A percentile compares a stretch with the other conserved stretches of the same genome.
phyloP scores from a whole-genome alignment of 37 sponge, comb jelly and placozoan genomes.

The Hexactinellida sp. region DNA sequence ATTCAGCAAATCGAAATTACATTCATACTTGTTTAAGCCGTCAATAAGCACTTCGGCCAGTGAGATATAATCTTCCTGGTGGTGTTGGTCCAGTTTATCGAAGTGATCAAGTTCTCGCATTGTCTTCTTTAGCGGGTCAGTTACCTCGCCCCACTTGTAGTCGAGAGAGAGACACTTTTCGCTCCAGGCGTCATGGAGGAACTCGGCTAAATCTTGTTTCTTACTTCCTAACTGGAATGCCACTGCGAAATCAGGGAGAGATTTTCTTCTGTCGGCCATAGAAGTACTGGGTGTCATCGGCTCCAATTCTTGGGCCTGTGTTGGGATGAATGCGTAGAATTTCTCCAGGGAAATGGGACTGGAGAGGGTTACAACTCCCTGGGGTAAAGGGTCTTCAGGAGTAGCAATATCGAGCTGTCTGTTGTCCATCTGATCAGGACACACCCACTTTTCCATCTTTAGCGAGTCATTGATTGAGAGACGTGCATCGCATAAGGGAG shows the following conservation, averaged over 20 bases:
- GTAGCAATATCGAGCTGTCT: neutral
- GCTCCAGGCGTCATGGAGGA: slow-evolving; percentile 10
- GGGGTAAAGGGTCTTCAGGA: neutral
- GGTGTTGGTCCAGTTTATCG: neutral
- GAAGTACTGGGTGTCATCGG: slow-evolving; percentile 8
- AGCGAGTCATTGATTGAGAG: neutral
- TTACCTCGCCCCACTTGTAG: neutral
- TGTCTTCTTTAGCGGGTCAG: neutral
- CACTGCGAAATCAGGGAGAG: neutral
- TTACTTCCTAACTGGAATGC: slow-evolving; percentile 6
- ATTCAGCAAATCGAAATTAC: neutral
- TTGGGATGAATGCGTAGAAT: neutral
- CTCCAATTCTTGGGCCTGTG: neutral
- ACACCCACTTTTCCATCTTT: slow-evolving; percentile 15
- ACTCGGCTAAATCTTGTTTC: neutral
- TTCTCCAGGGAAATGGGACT: neutral
- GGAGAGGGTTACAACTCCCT: slow-evolving; percentile 1
- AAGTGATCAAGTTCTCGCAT: neutral
- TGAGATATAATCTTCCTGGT: neutral
- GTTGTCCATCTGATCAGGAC: neutral
- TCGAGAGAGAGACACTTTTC: slow-evolving; percentile 11
- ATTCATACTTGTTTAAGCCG: neutral
- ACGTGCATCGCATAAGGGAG: slow-evolving; percentile 1
- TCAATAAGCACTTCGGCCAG: neutral
- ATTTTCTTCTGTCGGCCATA: neutral